Evolutionary conservation across 1,140 invertebrate species (phyloP).

Genomic region (Magallana gigas): DNA sequence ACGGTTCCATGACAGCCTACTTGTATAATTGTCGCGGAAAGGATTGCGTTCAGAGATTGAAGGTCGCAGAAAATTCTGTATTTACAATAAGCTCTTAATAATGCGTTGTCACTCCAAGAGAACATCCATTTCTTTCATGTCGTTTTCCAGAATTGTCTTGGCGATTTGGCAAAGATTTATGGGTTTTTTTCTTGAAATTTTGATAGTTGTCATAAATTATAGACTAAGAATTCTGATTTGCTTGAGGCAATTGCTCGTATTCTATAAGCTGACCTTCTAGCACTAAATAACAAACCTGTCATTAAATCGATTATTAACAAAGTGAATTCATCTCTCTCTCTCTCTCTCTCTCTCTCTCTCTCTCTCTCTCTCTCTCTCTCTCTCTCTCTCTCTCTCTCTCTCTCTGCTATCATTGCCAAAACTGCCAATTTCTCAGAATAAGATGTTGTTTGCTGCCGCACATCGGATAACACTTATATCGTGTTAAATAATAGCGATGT

Average conservation of each 20-base stretch:
- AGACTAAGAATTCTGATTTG: too few species aligned
- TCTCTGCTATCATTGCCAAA: conserved; percentile 38
- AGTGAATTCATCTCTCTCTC: conserved; percentile 37
- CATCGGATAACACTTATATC: conserved; percentile 12
- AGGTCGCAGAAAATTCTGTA: neutral
- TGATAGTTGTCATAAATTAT: too few species aligned
- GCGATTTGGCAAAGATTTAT: too few species aligned
- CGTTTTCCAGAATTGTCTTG: too few species aligned
- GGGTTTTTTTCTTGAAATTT: too few species aligned
- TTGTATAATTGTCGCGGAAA: neutral
- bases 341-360: conserved; percentile 61
- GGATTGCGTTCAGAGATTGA: neutral
- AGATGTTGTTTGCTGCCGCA: neutral
- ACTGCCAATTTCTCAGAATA: neutral
- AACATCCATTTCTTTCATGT: too few species aligned
- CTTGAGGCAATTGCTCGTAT: too few species aligned
- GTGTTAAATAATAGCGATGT: neutral
- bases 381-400: conserved; percentile 59
- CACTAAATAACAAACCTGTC: too few species aligned
- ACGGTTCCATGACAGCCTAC: neutral
- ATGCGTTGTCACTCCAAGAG: neutral
- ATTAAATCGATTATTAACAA: too few species aligned
- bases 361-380: conserved; percentile 58
- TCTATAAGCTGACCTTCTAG: too few species aligned
- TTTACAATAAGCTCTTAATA: neutral